Evolutionary conservation across 1,140 invertebrate species (phyloP).

Genomic region (Pseudoatta argentina): DNA sequence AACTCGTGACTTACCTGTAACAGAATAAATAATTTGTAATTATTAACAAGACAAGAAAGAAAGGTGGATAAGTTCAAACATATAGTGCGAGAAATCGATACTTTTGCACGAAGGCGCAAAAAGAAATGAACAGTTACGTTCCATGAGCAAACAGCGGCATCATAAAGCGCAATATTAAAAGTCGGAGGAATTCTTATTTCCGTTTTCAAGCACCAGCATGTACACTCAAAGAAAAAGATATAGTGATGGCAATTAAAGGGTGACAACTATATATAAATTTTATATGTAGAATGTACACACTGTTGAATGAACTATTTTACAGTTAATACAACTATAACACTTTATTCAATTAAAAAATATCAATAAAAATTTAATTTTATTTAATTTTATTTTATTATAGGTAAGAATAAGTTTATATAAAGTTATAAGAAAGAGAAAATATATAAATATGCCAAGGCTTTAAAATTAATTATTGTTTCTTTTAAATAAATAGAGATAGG

Average conservation of each 20-base stretch:
- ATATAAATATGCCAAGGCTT: too few species aligned
- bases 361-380: not conserved
- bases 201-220: not conserved
- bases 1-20: conserved; percentile 65
- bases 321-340: too few species aligned
- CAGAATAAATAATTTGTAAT: conserved; percentile 42
- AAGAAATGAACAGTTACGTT: conserved; percentile 35
- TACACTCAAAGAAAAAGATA: not conserved
- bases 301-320: too few species aligned
- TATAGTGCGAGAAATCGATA: not conserved
- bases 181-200: conserved; percentile 2
- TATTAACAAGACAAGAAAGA: not conserved
- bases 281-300: too few species aligned
- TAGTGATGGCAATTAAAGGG: too few species aligned
- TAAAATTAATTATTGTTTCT: too few species aligned
- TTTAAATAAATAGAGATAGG: too few species aligned
- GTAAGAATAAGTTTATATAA: too few species aligned
- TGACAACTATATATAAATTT: too few species aligned
- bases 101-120: not conserved
- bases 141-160: not conserved
- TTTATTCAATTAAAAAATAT: too few species aligned
- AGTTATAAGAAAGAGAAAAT: too few species aligned
- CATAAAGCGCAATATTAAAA: conserved; percentile 36
- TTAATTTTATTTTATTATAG: too few species aligned
- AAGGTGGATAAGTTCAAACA: not conserved